Percentiles rank a stretch among this genome's conserved stretches.
phyloP scores from a whole-genome alignment of 2,113 vertebrate genomes.

The Arizona elegans region DNA sequence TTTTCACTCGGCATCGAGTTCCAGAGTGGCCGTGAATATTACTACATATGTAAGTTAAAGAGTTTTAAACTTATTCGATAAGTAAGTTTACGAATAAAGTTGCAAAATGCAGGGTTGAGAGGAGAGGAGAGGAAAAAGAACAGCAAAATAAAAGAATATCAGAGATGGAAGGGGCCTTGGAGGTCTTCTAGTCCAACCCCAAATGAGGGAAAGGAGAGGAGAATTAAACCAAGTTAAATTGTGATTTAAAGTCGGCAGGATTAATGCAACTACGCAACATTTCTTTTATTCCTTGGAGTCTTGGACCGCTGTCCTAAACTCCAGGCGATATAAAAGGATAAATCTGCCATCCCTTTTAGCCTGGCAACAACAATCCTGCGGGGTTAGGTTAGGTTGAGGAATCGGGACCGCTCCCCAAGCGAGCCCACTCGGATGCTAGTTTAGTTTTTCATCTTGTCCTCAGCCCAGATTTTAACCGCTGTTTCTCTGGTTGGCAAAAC shows the following conservation, averaged over 20 bases:
- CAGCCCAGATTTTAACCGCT: background rate
- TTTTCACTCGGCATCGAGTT: slow-evolving; percentile 77
- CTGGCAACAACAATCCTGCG: background rate
- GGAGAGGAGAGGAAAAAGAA: too few relatives aligned
- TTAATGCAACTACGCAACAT: background rate
- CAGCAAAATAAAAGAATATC: too few relatives aligned
- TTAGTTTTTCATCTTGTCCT: background rate
- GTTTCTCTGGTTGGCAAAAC: background rate
- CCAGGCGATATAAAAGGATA: background rate
- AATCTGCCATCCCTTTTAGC: background rate
- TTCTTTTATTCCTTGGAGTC: background rate
- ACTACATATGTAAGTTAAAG: slow-evolving; percentile 76
- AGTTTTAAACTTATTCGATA: background rate
- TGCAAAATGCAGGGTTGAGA: background rate
- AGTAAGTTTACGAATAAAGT: background rate
- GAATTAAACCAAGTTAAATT: background rate
- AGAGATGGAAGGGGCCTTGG: too few relatives aligned
- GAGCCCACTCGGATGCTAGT: background rate
- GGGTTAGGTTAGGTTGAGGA: background rate
- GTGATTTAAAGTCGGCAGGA: background rate
- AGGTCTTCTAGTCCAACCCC: too few relatives aligned
- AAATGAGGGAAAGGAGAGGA: too few relatives aligned
- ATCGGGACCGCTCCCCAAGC: background rate
- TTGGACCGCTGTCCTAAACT: background rate
- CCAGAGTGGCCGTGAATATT: slow-evolving; percentile 72